phyloP scores from a whole-genome alignment of 2,113 vertebrate genomes.

The Alaudala cheleensis region DNA sequence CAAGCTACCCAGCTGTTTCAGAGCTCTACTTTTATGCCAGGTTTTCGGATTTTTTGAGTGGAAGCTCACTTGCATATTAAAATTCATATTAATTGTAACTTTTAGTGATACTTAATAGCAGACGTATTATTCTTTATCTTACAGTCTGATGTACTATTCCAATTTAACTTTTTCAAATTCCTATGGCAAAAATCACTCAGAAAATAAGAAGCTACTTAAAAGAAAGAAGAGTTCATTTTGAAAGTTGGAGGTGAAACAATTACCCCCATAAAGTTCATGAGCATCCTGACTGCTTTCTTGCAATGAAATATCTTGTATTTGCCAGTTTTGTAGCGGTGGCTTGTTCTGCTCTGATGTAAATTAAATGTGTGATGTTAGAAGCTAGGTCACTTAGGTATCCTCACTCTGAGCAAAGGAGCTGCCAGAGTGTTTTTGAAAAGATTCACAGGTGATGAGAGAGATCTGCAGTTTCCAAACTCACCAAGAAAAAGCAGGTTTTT shows the following conservation, averaged over 20 bases:
- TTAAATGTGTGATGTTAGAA: not conserved
- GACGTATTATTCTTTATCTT: not conserved
- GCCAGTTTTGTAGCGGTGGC: not conserved
- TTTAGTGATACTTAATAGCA: not conserved
- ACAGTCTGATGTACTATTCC: not conserved
- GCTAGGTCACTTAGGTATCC: not conserved
- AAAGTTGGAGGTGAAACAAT: not conserved
- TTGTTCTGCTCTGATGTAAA: not conserved
- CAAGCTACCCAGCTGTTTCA: not conserved
- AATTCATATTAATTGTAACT: not conserved
- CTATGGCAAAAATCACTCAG: not conserved
- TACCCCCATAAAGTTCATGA: not conserved
- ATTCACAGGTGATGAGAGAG: not conserved
- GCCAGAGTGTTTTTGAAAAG: not conserved
- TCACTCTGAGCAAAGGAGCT: not conserved
- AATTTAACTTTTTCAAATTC: not conserved
- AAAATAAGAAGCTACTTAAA: not conserved
- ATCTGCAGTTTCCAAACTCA: not conserved
- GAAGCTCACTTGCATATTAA: not conserved
- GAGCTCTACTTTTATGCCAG: conserved; percentile 12
- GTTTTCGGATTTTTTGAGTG: not conserved
- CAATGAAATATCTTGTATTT: not conserved
- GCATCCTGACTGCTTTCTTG: not conserved
- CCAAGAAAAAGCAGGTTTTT: not conserved
- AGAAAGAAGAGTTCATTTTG: not conserved